Conservation (phyloP, 1,140 invertebrate species). For the Drosophila dunni region DNA sequence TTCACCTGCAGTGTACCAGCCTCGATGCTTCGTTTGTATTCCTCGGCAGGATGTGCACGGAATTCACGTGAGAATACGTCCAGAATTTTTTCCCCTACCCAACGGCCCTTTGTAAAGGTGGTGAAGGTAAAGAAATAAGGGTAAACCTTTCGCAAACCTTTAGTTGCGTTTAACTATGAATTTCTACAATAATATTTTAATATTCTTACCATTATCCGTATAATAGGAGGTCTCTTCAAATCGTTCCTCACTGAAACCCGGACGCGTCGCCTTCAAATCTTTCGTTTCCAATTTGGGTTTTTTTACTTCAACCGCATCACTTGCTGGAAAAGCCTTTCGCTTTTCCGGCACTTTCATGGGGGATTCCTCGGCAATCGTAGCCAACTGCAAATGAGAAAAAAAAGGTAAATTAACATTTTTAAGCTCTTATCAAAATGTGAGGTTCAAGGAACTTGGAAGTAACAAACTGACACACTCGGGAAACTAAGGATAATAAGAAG, state of each 20-base stretch:
- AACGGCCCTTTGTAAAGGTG: constrained; percentile 98
- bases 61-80: constrained; percentile 98
- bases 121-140: constrained; percentile 99
- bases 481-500: constrained; percentile 8
- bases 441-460: constrained; percentile 22
- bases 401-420: constrained; percentile 13
- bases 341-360: constrained; percentile 38
- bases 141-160: constrained; percentile 98
- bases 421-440: constrained; percentile 16
- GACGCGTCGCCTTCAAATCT: constrained; percentile 94
- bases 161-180: constrained; percentile 19
- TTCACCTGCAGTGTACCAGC: constrained; percentile 97
- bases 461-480: neutral
- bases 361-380: constrained; percentile 10
- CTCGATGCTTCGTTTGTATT: constrained; percentile 95
- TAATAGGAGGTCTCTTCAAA: constrained; percentile 98
- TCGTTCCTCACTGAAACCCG: constrained; percentile 95
- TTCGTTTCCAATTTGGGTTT: constrained; percentile 96
- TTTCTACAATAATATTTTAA: constrained; percentile 63
- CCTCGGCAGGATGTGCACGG: constrained; percentile 95
- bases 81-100: constrained; percentile 97
- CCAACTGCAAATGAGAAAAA: neutral
- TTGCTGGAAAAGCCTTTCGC: constrained; percentile 34
- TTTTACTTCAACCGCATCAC: constrained; percentile 27
- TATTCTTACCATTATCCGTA: constrained; percentile 95